These are phyloP conservation scores for Oncorhynchus nerka DNA, from an alignment of 2,113 vertebrate species.

Conservation along the genomic window DNA sequence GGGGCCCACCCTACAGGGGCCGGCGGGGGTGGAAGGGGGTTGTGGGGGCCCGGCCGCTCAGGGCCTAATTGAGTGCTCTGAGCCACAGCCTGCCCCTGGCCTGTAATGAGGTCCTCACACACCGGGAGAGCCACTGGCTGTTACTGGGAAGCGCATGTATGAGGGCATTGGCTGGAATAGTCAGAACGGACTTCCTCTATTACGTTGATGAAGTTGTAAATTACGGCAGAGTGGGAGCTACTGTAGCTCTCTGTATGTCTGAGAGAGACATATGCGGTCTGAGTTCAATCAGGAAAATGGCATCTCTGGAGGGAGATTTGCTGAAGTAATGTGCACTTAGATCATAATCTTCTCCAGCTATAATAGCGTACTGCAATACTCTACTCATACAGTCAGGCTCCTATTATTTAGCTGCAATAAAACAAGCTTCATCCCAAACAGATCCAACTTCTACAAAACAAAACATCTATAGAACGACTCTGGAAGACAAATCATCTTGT, in stretches of 20 bases:
- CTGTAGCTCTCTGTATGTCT: not conserved
- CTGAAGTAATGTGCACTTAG: conserved; percentile 6
- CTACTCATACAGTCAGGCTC: not conserved
- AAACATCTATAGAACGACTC: no score
- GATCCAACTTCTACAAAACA: no score
- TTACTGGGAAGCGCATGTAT: no score
- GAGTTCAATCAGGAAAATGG: not conserved
- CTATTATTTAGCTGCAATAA: not conserved
- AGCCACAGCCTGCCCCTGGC: no score
- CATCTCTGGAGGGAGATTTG: conserved; percentile 2
- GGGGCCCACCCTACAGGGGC: no score
- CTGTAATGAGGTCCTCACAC: no score
- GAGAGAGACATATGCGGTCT: not conserved
- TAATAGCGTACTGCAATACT: not conserved
- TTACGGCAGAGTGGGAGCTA: not conserved
- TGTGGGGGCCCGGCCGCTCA: no score
- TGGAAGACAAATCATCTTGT: no score
- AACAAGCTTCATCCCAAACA: not conserved
- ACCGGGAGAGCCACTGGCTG: no score
- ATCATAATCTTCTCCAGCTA: not conserved
- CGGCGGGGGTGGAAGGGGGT: no score
- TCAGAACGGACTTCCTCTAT: not conserved
- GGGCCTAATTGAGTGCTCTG: no score
- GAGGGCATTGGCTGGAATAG: no score
- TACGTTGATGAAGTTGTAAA: not conserved